phyloP scores from a whole-genome alignment of 2,113 vertebrate genomes.

The Archocentrus centrarchus region DNA sequence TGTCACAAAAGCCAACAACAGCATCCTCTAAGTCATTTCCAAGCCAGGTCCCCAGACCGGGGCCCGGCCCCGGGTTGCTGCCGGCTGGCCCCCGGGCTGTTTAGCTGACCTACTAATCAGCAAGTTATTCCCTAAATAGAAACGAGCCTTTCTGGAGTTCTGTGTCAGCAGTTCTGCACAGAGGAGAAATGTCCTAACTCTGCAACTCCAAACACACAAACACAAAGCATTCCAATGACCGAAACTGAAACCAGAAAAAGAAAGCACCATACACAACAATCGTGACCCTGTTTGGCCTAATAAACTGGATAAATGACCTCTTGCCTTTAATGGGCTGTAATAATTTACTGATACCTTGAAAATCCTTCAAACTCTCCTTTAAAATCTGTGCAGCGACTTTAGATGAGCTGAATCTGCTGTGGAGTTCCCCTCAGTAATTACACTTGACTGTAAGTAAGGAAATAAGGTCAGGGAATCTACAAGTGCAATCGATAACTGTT shows the following conservation, averaged over 20 bases:
- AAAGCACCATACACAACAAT: neutral
- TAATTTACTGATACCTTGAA: neutral
- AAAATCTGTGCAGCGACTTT: neutral
- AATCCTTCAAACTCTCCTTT: neutral
- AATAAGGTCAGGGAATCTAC: neutral
- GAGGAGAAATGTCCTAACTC: constrained; percentile 19
- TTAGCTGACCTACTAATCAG: constrained; percentile 61
- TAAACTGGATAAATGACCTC: neutral
- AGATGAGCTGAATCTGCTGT: neutral
- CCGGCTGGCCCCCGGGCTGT: constrained; percentile 12
- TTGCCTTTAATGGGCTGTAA: neutral
- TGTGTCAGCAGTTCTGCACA: constrained; percentile 41
- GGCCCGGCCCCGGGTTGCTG: neutral
- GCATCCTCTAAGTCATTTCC: constrained; percentile 27
- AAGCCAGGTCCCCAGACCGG: constrained; percentile 7
- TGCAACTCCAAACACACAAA: constrained; percentile 41
- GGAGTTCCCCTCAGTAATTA: neutral
- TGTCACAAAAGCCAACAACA: constrained; percentile 50
- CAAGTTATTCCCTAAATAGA: constrained; percentile 49
- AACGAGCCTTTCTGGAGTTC: constrained; percentile 20
- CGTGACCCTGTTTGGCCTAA: too few relatives aligned
- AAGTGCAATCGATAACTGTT: neutral
- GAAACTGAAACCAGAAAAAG: neutral
- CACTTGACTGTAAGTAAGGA: neutral
- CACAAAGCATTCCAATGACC: constrained; percentile 9